Base-by-base conservation (phyloP, 1,140 invertebrate species). In the Zaprionus africanus region DNA sequence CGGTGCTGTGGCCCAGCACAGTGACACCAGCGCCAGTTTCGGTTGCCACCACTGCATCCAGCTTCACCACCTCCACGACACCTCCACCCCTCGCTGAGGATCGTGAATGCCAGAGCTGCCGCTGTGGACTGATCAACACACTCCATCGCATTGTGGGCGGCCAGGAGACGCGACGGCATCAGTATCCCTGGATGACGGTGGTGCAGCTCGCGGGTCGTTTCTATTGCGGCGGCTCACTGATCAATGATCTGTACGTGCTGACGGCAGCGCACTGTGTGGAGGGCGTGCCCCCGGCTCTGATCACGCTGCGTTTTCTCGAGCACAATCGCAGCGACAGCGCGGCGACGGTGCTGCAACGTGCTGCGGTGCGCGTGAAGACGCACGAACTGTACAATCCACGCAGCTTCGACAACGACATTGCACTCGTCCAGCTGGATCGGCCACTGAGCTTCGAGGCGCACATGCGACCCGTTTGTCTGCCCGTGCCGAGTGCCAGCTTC, bases 381-480 rank as follows among this genome's bases (percentile, higher is more conserved):
- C 97, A 97, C 80, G 94, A 95, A 15, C 93, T 95, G 49, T 97
- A 96, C 92, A 95, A 96, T 90, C 88, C 94, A 1, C 93, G 94
- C 19, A 96, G 94, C 1, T 96, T 95, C 77, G 95, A 97, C 88
- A 96, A 97, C 82, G 97, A 98, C 81, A 97, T 98, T 63, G 97
- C 96, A 0, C 92, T 98, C 1, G 92, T 98, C 19, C 94, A 95
- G 59, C 93, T 98, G 43, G 94, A 95, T 68, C 82, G 94, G n/a
- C 94, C 95, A 0, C 93, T 97, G 1, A 74, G 77, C 26, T 92
- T 94, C 6, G 93, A 95, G 41, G 94, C 94, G 13, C 84, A 94
- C 5, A 93, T 96, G 17, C 93, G 95, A 81, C 96, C 96, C 3
- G 95, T 96, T 12, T 97, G 97, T 81, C 92, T 97, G 53, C 96